Conservation (phyloP, 2,888 invertebrate genomes). For the Caprella mutica region DNA sequence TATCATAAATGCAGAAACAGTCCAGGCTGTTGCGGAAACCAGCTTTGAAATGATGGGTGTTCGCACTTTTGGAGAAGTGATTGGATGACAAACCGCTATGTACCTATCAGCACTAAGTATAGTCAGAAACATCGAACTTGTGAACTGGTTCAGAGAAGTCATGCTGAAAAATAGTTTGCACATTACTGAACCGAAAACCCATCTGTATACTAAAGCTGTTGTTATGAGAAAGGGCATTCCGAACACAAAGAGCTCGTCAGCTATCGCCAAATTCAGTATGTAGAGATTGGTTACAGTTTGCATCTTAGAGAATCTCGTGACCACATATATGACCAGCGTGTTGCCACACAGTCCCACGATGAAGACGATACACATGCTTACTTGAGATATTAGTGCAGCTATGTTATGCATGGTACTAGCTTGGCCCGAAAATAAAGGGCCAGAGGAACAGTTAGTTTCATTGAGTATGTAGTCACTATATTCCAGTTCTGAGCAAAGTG, state of each 20-base stretch:
- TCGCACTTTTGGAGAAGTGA: conserved; percentile 71
- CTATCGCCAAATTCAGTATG: conserved; percentile 77
- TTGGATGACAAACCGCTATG: conserved; percentile 86
- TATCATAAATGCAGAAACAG: conserved; percentile 73
- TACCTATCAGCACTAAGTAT: conserved; percentile 90
- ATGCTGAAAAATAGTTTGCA: conserved; percentile 86
- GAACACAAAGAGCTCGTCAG: conserved; percentile 81
- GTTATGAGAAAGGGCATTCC: conserved; percentile 80
- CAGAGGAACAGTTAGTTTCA: conserved; percentile 15
- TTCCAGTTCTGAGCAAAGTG: no score
- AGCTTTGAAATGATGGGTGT: conserved; percentile 73
- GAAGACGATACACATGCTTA: conserved; percentile 51
- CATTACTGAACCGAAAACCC: conserved; percentile 77
- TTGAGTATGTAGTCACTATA: no score
- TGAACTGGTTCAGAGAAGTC: conserved; percentile 84
- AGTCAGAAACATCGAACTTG: conserved; percentile 77
- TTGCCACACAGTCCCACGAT: conserved; percentile 77
- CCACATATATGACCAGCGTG: conserved; percentile 77
- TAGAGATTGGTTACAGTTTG: conserved; percentile 91
- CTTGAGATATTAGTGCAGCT: conserved; percentile 16
- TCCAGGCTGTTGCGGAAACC: conserved; percentile 75
- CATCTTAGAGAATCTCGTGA: conserved; percentile 79
- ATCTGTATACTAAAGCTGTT: conserved; percentile 65
- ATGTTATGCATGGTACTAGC: conserved; percentile 1
- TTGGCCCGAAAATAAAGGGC: conserved; percentile 13